phyloP scores from a whole-genome alignment of 2,888 invertebrate genomes.

The Cepaea hortensis region DNA sequence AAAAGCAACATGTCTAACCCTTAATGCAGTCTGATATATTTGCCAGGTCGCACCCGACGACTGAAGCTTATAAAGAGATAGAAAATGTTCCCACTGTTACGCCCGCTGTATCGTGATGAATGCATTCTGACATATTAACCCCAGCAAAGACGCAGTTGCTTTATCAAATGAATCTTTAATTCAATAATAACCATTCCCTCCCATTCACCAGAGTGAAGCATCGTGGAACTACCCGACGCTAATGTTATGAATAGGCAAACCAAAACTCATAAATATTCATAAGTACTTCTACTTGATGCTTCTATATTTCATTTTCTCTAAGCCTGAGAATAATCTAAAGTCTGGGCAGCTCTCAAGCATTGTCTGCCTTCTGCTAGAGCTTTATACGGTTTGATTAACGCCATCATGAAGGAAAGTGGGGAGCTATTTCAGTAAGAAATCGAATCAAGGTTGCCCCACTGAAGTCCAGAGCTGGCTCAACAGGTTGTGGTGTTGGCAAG shows the following conservation, averaged over 20 bases:
- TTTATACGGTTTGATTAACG: constrained; percentile 21
- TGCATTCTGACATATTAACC: neutral
- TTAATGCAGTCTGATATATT: too few species aligned
- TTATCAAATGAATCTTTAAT: constrained; percentile 13
- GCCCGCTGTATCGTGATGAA: neutral
- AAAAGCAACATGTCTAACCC: too few species aligned
- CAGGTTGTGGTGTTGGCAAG: constrained; percentile 20
- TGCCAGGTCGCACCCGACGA: too few species aligned
- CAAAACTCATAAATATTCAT: constrained; percentile 30
- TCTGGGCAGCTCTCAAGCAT: neutral
- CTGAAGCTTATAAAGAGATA: too few species aligned
- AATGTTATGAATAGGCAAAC: constrained; percentile 7
- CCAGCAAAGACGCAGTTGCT: neutral
- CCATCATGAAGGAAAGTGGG: neutral
- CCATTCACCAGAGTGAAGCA: neutral
- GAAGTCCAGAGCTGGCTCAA: neutral
- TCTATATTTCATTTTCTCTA: constrained; percentile 22
- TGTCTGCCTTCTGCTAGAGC: neutral
- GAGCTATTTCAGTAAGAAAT: constrained; percentile 23
- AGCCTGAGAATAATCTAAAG: neutral
- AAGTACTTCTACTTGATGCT: constrained; percentile 6
- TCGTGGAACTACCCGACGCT: constrained; percentile 1
- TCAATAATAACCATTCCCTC: neutral
- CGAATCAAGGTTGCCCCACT: constrained; percentile 9
- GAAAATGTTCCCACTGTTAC: neutral